Evolutionary conservation across 2,888 invertebrate genomes (phyloP), one percentile per base, ranked within the genome.

Genomic region (Athalia circularis): DNA sequence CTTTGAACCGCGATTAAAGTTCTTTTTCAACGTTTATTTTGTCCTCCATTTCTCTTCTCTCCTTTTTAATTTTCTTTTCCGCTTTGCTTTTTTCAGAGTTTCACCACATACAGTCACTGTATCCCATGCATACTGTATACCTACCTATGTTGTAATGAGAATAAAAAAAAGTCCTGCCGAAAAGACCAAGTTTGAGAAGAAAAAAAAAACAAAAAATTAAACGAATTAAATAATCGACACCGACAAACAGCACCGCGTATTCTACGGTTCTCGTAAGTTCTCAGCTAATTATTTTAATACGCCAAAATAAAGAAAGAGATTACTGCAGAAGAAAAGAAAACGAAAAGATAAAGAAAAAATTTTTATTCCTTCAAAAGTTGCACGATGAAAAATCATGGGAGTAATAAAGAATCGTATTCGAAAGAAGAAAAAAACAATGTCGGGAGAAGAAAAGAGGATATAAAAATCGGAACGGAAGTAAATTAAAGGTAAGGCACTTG

Each of bases 221-320:
- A 11, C n/a, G 45, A 11, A 43, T 50, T 9, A 67, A 67, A 48
- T 29, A 29, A 29, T 29, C 29, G 29, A 29, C 29, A 29, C 29
- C 29, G 29, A 2, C 29, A 29, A 29, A 29, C 29, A 29, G 2
- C 29, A 57, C 11, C 72, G 7, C 48, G 72, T 45, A 72, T 9
- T 72, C 59, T 45, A 59, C 47, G 72, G 13, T 72, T 72, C 47
- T 59, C 72, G 43, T 5, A 47, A 59, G 72, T 72, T 72, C 72
- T 59, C 72, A 72, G 72, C 15, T 72, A 52, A 72, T 72, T 72
- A 72, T 29, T n/a, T 45, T 52, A 67, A 7, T 6, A 67, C 48
- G 13, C 65, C 13, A 29, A 67, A 52, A 29, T 52, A 67, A 7
- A 67, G n/a, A 11, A 52, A 67, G 5, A 45, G 7, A 13, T 43